Evolutionary conservation across 2,113 vertebrate species (phyloP), one percentile per base, ranked within the genome.

Genomic region (Chiloscyllium plagiosum): DNA sequence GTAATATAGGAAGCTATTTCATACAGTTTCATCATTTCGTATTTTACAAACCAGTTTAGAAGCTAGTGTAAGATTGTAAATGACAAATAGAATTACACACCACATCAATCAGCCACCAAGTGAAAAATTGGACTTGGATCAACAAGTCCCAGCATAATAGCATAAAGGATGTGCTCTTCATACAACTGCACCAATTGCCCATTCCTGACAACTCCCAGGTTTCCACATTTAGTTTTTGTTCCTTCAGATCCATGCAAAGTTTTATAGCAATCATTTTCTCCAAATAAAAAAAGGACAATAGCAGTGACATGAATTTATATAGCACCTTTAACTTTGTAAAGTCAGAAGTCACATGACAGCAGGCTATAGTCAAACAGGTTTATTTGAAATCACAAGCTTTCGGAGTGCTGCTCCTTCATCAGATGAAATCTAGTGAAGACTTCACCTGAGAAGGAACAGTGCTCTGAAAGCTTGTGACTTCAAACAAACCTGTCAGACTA

Each of bases 1-100:
- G 66, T 37, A 93, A 66, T 37, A 37, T 37, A 61, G 89, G 65
- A 93, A 93, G 65, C 89, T 66, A 93, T 93, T 93, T 93, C 89
- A 68, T 66, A 37, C 24, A 66, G 50, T 93, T 68, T 66, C 66
- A 61, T 42, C 89, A 93, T 93, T 93, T 93, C 89, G 66, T 68
- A 93, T 93, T 93, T 93, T 61, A 93, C 61, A 22, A 87, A 37
- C 56, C 33, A 93, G 56, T 68, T 93, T 93, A 93, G 15, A 61
- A 93, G 89, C 89, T 93, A 17, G 17, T 93, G 17, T 22, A 93
- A 93, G n/a, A 93, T 61, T 61, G 37, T 66, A 93, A 93, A 66
- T 33, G 61, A 93, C 89, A 68, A 17, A 17, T 68, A 5, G 89
- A 93, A 93, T 93, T 93, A 93, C 65, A 47, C 89, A 93, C 61